A percentile compares a stretch with the other conserved stretches of the same genome.
Conservation (phyloP, 2,113 vertebrate species). For the Puma concolor region DNA sequence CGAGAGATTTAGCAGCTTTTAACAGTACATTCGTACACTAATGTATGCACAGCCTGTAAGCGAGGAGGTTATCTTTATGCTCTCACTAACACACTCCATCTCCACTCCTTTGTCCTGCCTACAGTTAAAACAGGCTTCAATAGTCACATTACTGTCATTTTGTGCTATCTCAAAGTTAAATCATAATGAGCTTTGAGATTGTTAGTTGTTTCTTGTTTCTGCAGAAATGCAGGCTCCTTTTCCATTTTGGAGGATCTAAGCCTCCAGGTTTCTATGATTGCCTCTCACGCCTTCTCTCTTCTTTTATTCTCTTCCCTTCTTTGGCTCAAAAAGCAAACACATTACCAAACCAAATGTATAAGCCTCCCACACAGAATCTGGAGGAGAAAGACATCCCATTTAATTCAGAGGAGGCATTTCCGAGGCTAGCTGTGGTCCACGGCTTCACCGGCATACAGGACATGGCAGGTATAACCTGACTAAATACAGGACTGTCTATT, state of each 20-base stretch:
- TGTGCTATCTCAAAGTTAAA: constrained; percentile 70
- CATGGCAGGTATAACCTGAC: background rate
- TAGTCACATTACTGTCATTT: constrained; percentile 62
- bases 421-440: background rate
- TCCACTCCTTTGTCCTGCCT: constrained; percentile 55
- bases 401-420: constrained; percentile 65
- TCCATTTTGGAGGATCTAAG: constrained; percentile 60
- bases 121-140: constrained; percentile 43
- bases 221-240: constrained; percentile 65
- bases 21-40: background rate
- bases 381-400: constrained; percentile 61
- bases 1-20: constrained; percentile 44
- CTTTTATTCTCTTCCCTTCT: constrained; percentile 71
- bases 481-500: background rate
- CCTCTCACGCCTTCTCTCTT: constrained; percentile 69
- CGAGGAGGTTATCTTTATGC: background rate
- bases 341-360: constrained; percentile 78
- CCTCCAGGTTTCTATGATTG: constrained; percentile 70
- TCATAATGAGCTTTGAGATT: constrained; percentile 63
- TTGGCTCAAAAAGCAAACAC: constrained; percentile 77
- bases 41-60: background rate
- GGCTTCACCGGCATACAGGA: background rate
- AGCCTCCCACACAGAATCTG: constrained; percentile 71
- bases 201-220: constrained; percentile 74
- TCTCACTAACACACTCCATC: constrained; percentile 42